These are phyloP conservation scores for Gopherus evgoodei DNA, from an alignment of 2,113 vertebrate species.

Conservation along the genomic window DNA sequence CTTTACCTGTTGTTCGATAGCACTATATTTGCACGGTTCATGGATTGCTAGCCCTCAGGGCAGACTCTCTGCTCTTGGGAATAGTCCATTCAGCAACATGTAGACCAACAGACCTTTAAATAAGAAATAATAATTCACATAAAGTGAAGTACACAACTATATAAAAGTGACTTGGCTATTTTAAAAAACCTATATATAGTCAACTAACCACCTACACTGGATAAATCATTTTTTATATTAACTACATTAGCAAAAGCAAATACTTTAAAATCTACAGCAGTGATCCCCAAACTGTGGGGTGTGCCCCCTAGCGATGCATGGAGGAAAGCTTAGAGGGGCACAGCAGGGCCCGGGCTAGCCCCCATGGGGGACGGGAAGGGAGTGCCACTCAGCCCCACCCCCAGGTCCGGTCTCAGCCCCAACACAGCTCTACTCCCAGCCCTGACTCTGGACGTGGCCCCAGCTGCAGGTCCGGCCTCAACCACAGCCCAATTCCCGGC, in stretches of 20 bases:
- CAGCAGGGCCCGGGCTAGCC: too few species aligned
- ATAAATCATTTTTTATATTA: neutral
- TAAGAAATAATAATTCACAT: rapidly evolving
- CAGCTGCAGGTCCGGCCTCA: too few species aligned
- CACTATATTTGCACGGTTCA: rapidly evolving
- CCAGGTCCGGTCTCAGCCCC: too few species aligned
- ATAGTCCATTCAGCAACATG: rapidly evolving
- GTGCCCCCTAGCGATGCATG: too few species aligned
- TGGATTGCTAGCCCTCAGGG: rapidly evolving
- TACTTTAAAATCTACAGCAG: neutral
- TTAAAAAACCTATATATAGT: neutral
- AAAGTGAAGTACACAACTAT: rapidly evolving
- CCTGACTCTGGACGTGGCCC: too few species aligned
- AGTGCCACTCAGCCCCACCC: too few species aligned
- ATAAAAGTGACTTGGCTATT: neutral
- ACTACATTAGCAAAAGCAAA: neutral
- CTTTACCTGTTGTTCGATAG: neutral
- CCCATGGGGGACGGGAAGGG: too few species aligned
- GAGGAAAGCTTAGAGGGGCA: too few species aligned
- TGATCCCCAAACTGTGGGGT: too few species aligned
- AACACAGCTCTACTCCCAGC: too few species aligned
- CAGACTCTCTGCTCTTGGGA: rapidly evolving
- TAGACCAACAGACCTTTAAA: neutral
- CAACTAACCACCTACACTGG: neutral
- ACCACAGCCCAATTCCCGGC: too few species aligned